Evolutionary conservation across 2,888 invertebrate species (phyloP), one percentile per base, ranked within the genome.

Genomic region (Melanchra persicariae): DNA sequence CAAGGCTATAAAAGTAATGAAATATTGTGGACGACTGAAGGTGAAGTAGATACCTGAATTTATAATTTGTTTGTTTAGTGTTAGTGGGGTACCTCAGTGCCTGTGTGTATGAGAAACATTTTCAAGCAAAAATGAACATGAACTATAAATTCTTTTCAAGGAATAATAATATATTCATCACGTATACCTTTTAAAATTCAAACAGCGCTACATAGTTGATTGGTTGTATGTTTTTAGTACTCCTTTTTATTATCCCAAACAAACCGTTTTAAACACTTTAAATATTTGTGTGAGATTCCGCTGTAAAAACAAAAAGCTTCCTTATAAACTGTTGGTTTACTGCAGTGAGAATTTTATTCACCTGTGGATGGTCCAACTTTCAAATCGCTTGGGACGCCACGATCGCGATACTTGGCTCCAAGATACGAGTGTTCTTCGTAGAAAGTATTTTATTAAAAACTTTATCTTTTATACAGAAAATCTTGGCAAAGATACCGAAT

Each of bases 271-370:
- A 66, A 24, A 61, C 43, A 60, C 47, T 78, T 78, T 47, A 79
- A 84, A 82, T 83, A 82, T 78, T 84, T 76, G 47, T 58, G 63
- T n/a, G 57, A 83, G 62, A 66, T 67, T 60, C 47, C 45, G 55
- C 43, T 51, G 58, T 70, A 64, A 70, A 52, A 70, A 37, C 40
- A 49, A 59, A 71, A 74, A 51, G 58, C 55, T 74, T 72, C 37
- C 73, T 47, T 76, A 34, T 69, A 72, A 60, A 60, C 60, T 37
- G 57, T 15, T 51, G 45, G 72, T 68, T 76, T 64, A 72, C 67
- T 70, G 54, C 63, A 73, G 57, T 58, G 77, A 73, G 77, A 82
- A 83, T 82, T 87, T 86, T 73, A 77, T 79, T 73, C 52, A 76
- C 71, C 71, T 64, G 59, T 62, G 65, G 59, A 71, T 58, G 71